Evolutionary conservation across 2,113 vertebrate species (phyloP).

Genomic region (Zosterops hypoxanthus): DNA sequence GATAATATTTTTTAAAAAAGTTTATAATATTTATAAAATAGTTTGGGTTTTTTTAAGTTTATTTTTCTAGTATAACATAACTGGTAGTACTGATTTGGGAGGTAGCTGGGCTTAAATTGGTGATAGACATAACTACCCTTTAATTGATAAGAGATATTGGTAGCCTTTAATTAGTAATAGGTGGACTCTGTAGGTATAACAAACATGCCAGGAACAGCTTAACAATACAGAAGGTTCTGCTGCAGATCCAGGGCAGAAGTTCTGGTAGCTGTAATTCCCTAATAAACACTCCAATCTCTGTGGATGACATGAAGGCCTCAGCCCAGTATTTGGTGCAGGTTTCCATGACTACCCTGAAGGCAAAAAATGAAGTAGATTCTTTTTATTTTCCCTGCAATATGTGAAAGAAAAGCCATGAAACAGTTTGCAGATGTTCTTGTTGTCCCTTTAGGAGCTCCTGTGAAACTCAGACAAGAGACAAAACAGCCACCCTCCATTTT

Average conservation of each 20-base stretch:
- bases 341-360: slow-evolving; percentile 37
- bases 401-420: not conserved
- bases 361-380: not conserved
- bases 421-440: not conserved
- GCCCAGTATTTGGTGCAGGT: not conserved
- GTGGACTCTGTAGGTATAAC: not conserved
- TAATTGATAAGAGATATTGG: not conserved
- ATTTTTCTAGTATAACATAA: not conserved
- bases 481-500: not conserved
- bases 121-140: not conserved
- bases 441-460: not conserved
- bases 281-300: not conserved
- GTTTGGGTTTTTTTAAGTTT: too few species aligned
- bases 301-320: not conserved
- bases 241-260: not conserved
- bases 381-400: not conserved
- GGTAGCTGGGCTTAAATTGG: not conserved
- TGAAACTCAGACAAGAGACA: not conserved
- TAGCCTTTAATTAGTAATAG: not conserved
- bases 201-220: not conserved
- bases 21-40: too few species aligned
- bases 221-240: not conserved
- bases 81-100: not conserved
- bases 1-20: too few species aligned
- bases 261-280: not conserved